A percentile compares a stretch with the other conserved stretches of the same genome.
These are phyloP conservation scores for Drosophila subsilvestris DNA, from an alignment of 2,888 invertebrate genomes.

Conservation along the genomic window DNA sequence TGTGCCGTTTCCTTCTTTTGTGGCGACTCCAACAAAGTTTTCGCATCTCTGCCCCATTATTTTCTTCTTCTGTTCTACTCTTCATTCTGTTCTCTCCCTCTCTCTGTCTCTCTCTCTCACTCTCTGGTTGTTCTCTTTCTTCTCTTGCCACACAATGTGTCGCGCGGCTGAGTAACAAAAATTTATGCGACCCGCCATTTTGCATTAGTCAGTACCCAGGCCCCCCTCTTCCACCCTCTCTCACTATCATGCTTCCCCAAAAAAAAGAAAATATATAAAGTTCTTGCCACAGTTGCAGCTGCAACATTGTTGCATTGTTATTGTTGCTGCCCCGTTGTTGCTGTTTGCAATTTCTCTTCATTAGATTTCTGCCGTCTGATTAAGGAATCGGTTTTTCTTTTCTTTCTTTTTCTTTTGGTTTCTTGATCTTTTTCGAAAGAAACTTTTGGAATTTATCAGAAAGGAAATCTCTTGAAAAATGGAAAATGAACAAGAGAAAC, in stretches of 20 bases:
- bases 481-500: not conserved
- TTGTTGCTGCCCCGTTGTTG: slow-evolving; percentile 13
- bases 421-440: slow-evolving; percentile 7
- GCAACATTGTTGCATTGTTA: slow-evolving; percentile 18
- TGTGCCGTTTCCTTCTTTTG: slow-evolving; percentile 60
- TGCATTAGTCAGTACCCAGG: slow-evolving; percentile 51
- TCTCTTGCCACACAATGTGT: slow-evolving; percentile 49
- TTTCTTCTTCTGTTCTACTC: slow-evolving; percentile 17
- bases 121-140: slow-evolving; percentile 21
- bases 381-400: slow-evolving; percentile 8
- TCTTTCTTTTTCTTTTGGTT: not conserved
- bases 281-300: slow-evolving; percentile 30
- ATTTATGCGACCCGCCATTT: slow-evolving; percentile 71
- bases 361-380: slow-evolving; percentile 1
- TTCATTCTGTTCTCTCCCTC: slow-evolving; percentile 58
- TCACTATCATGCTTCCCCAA: not conserved
- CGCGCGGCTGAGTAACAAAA: slow-evolving; percentile 66
- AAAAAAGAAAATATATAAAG: slow-evolving; percentile 8
- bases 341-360: slow-evolving; percentile 22
- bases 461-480: not conserved
- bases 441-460: slow-evolving; percentile 16
- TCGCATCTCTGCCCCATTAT: slow-evolving; percentile 28
- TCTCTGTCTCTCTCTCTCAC: slow-evolving; percentile 13
- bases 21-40: slow-evolving; percentile 42
- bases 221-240: not conserved